Evolutionary conservation across 23 tunicate genomes (phyloP), one percentile per base, ranked within the genome.

Genomic region (Styela plicata): DNA sequence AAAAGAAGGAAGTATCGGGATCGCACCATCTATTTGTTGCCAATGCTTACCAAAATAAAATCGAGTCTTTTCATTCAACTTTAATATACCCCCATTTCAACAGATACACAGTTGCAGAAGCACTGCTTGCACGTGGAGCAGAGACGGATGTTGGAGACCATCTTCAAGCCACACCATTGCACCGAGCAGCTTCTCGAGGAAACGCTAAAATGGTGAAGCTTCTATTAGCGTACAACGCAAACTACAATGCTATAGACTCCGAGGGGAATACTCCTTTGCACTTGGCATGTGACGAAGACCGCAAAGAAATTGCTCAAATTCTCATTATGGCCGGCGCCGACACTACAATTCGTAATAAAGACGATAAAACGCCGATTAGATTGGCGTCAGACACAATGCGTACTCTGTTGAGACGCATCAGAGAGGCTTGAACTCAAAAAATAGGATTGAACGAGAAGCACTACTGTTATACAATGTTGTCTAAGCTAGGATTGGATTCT

Each of bases 261-360:
- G 92, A 93, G 63, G 98, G 98, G 61, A 93, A 93, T 63, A 84
- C 98, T 27, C 89, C 98, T 10, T 63, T 93, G 89, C 97, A 92
- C 80, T 83, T 92, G 63, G 97, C 97, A 1, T 92, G 91, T 74
- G 97, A 92, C 24, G 97, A 87, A 83, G 91, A 73, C 0, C 79
- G 91, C 62, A 29, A 73, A 1, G 80, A 76, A 28, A 85, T 83
- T 63, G 91, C 91, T 1, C 73, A 74, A 68, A 61, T 83, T 3
- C 69, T 92, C 22, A 74, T 92, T 18, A 86, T 84, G 66, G 97
- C 97, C 22, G 97, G 97, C 2, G 91, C 97, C 21, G 97, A 92
- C 63, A 74, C 84, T 44, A 61, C 83, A 21, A 78, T 92, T 52
- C 34, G 80, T 22, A 92, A 92, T 77, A 79, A 69, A 88, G 88